Evolutionary conservation across 2,888 invertebrate species (phyloP).

Genomic region (Tribolium freemani): DNA sequence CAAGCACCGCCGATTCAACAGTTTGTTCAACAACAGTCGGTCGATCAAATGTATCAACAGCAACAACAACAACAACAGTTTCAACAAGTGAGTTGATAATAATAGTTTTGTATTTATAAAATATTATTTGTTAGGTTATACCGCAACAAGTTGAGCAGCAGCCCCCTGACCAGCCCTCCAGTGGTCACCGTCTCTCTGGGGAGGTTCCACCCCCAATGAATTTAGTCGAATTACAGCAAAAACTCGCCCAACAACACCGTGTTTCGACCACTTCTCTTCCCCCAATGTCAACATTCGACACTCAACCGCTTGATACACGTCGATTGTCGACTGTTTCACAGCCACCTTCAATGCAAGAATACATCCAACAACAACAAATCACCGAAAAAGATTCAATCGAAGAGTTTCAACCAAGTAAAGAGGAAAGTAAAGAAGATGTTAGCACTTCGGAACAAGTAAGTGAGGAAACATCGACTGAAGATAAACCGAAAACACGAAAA

Average conservation of each 20-base stretch:
- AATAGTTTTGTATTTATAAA: conserved; percentile 5
- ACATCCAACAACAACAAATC: conserved; percentile 37
- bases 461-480: conserved; percentile 65
- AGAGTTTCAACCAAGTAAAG: conserved; percentile 7
- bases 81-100: not conserved
- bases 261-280: conserved; percentile 62
- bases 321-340: conserved; percentile 59
- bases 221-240: conserved; percentile 63
- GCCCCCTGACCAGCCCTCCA: not conserved
- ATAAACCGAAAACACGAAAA: conserved; percentile 55
- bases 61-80: conserved; percentile 51
- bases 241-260: conserved; percentile 61
- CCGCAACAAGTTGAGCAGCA: not conserved
- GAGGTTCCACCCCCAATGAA: conserved; percentile 58
- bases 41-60: conserved; percentile 51
- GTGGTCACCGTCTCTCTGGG: conserved; percentile 7
- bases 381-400: conserved; percentile 29
- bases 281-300: conserved; percentile 61
- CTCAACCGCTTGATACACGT: conserved; percentile 55
- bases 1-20: conserved; percentile 48
- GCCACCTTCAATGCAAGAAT: conserved; percentile 34
- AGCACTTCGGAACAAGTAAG: conserved; percentile 62
- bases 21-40: conserved; percentile 47
- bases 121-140: not conserved
- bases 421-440: conserved; percentile 48